Evolutionary conservation across 1,140 invertebrate species (phyloP), one percentile per base, ranked within the genome.

Genomic region (Heliothis subflexa): DNA sequence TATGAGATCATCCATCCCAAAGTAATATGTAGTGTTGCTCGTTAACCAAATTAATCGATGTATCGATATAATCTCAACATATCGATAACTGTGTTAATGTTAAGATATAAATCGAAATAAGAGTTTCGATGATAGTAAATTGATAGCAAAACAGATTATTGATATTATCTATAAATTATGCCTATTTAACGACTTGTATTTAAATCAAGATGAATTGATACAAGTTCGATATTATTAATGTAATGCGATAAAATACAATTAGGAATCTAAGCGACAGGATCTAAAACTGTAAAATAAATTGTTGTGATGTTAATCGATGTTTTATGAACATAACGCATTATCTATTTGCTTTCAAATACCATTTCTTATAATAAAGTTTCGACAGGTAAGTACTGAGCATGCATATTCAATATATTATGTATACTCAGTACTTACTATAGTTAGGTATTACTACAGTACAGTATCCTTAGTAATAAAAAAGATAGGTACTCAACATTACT

Each of bases 11-110:
- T 61, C 71, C 40, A 73, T 73, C 62, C 62, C 12, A 66, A 47
- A 47, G n/a, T 33, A 3, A 5, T 16, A 21, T 21, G 54, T 72
- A 57, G 52, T 52, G 54, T 45, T 21, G 62, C 62, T 66, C 25
- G 12, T 55, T 28, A 74, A 74, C 61, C 47, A 33, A 73, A 73
- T 61, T 74, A 74, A 74, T 74, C 71, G 71, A 75, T 64, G 52
- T 50, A 75, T 75, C 73, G 57, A 64, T 70, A 70, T 12, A 25
- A 70, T 70, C 66, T 70, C 21, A 21, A n/a, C 21, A 25, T 70
- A 70, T 70, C 66, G 47, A 70, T 70, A 50, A 70, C 66, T 50
- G 18, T 50, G 66, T 52, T 70, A 70, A 21, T 16, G 47, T 49
- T 52, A 70, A 70, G 66, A 70, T 70, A 28, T 52, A 25, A 70